Percentiles rank a stretch among this genome's conserved stretches.
These are phyloP conservation scores for Tragelaphus scriptus DNA, from an alignment of 2,113 vertebrate species.

Conservation along the genomic window DNA sequence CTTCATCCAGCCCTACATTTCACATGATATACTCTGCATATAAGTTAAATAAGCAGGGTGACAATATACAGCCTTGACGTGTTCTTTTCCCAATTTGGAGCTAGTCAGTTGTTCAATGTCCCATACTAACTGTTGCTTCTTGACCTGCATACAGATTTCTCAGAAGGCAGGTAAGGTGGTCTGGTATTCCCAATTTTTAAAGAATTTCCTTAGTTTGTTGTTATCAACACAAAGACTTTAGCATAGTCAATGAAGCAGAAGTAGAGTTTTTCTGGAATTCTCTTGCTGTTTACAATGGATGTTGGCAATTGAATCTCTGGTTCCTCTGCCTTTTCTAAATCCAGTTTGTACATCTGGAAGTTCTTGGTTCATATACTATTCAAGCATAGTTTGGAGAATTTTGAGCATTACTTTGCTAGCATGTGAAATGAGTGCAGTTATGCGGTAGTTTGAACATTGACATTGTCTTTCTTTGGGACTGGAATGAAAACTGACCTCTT, in stretches of 20 bases:
- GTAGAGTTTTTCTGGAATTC: background rate
- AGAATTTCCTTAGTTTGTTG: background rate
- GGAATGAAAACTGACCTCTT: background rate
- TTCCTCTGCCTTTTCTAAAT: background rate
- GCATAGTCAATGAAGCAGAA: background rate
- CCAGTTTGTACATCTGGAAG: background rate
- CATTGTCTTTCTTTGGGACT: background rate
- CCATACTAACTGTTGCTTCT: background rate
- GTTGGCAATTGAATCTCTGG: background rate
- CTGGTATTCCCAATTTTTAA: background rate
- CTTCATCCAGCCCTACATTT: background rate
- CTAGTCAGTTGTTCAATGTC: background rate
- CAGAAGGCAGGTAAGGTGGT: background rate
- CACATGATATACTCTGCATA: rapidly evolving
- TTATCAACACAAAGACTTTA: background rate
- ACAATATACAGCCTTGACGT: background rate
- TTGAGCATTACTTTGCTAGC: background rate
- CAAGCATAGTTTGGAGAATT: background rate
- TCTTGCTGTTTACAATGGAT: background rate
- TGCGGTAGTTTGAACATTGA: background rate
- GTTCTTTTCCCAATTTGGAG: background rate
- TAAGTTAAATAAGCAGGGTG: background rate
- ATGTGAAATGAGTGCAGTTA: background rate
- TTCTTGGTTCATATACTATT: background rate
- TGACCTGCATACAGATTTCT: background rate